Percentiles rank a stretch among this genome's conserved stretches.
Evolutionary conservation across 2,113 vertebrate species (phyloP).

Genomic region (Bos indicus): DNA sequence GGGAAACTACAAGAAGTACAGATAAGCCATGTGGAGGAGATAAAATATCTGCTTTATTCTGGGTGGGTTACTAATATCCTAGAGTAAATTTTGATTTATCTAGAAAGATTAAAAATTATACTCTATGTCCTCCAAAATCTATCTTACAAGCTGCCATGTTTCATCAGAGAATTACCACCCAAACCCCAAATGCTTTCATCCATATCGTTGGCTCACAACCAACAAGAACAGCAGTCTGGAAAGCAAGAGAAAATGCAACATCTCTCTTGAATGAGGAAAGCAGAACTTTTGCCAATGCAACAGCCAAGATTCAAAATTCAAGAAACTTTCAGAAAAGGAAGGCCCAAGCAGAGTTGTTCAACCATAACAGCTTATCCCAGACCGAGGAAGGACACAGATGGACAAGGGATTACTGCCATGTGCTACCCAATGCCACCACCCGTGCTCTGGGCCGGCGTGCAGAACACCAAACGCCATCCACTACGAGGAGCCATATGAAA

Average conservation of each 20-base stretch:
- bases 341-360: background rate
- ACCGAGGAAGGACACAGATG: slow-evolving; percentile 32
- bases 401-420: background rate
- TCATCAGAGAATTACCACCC: background rate
- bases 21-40: background rate
- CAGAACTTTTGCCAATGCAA: background rate
- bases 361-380: background rate
- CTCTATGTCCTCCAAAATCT: background rate
- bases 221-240: background rate
- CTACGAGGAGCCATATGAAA: slow-evolving; percentile 1
- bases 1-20: background rate
- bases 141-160: background rate
- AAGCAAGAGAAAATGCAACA: background rate
- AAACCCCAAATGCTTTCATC: background rate
- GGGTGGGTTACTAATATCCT: background rate
- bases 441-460: background rate
- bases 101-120: background rate
- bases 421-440: background rate
- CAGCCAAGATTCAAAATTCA: background rate
- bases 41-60: background rate
- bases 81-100: background rate
- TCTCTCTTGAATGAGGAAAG: background rate
- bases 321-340: slow-evolving; percentile 10
- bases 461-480: slow-evolving; percentile 43
- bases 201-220: background rate